Conservation (phyloP, 1,140 invertebrate genomes). For the Macrosteles quadrilineatus region DNA sequence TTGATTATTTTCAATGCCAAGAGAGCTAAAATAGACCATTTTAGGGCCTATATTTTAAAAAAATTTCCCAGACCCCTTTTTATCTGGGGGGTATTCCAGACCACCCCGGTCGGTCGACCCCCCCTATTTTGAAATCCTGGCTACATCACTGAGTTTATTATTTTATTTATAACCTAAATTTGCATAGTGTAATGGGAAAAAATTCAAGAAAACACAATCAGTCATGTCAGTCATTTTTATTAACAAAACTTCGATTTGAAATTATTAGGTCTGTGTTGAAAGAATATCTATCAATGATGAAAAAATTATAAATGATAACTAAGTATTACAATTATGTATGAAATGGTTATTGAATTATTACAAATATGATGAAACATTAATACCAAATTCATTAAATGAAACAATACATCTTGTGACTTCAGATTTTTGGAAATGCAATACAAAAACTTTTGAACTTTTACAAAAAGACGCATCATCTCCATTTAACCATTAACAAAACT, state of each 20-base stretch:
- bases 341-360: neutral
- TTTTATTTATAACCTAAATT: too few species aligned
- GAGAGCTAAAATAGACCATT: too few species aligned
- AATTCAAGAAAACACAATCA: neutral
- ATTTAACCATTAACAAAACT: constrained; percentile 6
- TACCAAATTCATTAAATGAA: neutral
- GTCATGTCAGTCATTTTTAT: constrained; percentile 22
- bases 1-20: too few species aligned
- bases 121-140: too few species aligned
- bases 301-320: neutral
- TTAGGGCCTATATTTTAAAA: too few species aligned
- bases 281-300: neutral
- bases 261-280: neutral
- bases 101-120: too few species aligned
- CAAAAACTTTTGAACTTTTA: neutral
- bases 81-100: too few species aligned
- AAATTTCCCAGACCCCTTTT: too few species aligned
- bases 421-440: neutral
- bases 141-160: too few species aligned
- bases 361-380: neutral
- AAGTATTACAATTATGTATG: neutral
- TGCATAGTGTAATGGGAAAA: too few species aligned
- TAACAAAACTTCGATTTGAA: constrained; percentile 12
- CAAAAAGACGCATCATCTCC: neutral
- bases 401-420: neutral